Base-by-base conservation (phyloP, 1,140 invertebrate genomes). In the Diorhabda elongata region DNA sequence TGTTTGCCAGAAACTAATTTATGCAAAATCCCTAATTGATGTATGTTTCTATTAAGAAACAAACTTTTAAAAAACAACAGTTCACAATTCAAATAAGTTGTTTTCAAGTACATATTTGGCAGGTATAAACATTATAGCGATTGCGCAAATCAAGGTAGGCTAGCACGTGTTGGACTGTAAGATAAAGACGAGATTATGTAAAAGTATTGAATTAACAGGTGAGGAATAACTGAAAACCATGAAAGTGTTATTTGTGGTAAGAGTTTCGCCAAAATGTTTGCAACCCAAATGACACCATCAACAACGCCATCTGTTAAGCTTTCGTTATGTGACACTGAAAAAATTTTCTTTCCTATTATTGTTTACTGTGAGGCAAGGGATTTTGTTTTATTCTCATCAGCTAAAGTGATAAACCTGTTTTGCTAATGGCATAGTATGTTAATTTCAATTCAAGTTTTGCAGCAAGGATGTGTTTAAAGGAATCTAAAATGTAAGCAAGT, bases 351-450 rank as follows among this genome's bases (percentile, higher is more conserved):
- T 45, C 73, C 75, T 75, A 77, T 77, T 75, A 78, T 72, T 75
- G 69, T 75, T 75, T 75, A 74, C 71, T 65, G 65, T 68, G 58
- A 63, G 61, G 66, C 56, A 56, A 72, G 72, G 63, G 67, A 71
- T 73, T 71, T 71, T 70, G 44, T 73, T 73, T 74, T 75, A 66
- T 69, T 73, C 72, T 64, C 73, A 75, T 76, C 71, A 69, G 68
- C 62, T 64, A 63, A 75, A 75, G 71, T 73, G 69, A 72, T 74
- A 71, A 79, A 79, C 78, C 78, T 73, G 78, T 79, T 79, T 76
- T 73, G 74, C 75, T 69, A 72, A 62, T 71, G 72, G 60, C 58
- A 69, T 69, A 68, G 66, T 69, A 71, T 65, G 70, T 56, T 44
- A 72, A 60, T 71, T 70, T 72, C 65, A 43, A 66, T 61, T 56